Conservation (phyloP, 2,797 vertebrate genomes). For the Cyclopterus lumpus region DNA sequence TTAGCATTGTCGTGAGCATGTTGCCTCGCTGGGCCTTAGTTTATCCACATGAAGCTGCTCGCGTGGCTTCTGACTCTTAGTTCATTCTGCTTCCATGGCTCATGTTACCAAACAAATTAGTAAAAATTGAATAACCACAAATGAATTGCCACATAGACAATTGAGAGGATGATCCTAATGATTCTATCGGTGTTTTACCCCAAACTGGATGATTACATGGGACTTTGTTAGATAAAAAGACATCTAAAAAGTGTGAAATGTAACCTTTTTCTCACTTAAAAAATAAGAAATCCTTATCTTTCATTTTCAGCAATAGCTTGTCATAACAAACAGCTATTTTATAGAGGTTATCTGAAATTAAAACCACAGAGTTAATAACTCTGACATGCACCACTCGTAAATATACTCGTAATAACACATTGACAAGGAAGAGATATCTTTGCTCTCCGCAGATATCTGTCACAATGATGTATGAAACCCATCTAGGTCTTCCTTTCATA, state of each 20-base stretch:
- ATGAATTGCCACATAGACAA: background rate
- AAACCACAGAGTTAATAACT: conserved; percentile 19
- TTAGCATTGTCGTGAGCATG: background rate
- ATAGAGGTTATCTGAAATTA: conserved; percentile 26
- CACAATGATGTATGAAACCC: background rate
- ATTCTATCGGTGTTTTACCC: background rate
- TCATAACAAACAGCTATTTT: conserved; percentile 27
- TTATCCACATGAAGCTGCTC: background rate
- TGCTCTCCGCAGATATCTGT: conserved; percentile 7
- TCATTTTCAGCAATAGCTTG: conserved; percentile 23
- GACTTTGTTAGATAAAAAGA: background rate
- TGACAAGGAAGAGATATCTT: conserved; percentile 16
- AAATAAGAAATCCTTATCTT: conserved; percentile 14
- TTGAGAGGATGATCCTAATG: background rate
- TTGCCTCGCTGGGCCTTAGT: background rate
- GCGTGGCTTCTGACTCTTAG: background rate
- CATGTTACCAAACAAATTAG: background rate
- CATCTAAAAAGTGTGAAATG: background rate
- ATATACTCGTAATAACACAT: conserved; percentile 45
- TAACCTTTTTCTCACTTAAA: conserved; percentile 1
- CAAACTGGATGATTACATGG: background rate
- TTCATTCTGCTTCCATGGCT: background rate
- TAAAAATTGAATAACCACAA: background rate
- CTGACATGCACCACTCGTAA: conserved; percentile 43
- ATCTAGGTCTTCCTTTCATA: conserved; percentile 18